Evolutionary conservation across 2,113 vertebrate genomes (phyloP), one percentile per base, ranked within the genome.

Genomic region (Cyanistes caeruleus): DNA sequence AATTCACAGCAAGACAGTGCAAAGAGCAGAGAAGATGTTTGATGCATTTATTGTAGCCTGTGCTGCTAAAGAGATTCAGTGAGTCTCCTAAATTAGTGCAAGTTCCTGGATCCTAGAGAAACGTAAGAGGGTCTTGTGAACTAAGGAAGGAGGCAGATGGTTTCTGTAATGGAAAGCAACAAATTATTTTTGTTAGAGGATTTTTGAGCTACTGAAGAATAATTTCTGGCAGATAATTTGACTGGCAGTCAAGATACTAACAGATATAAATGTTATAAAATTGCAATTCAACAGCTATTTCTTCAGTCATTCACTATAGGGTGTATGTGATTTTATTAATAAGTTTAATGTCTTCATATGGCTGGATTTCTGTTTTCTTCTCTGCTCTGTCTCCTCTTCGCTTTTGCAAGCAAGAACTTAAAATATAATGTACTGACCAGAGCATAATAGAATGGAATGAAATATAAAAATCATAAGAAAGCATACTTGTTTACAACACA

Each of bases 231-330:
- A 39, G 37, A 39, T 39, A 39, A 39, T 39, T 39, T 39, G 37
- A 78, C 83, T 89, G 53, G 79, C 70, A 94, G 91, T 69, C 90
- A 85, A 91, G 60, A 80, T 24, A 87, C 59, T 68, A 95, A 69
- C 82, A 95, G 70, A 92, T 88, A 96, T 35, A 95, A 96, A 96
- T 27, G 56, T 67, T 96, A 93, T 72, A 94, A 95, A 97, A 41
- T 69, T 94, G 73, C 92, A 97, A 94, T 95, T 95, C 96, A 95
- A 86, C 33, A 89, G 72, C 64, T 78, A 96, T 85, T 95, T 82
- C 20, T 93, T 78, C 56, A 91, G 88, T 87, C 72, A 84, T 67
- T 96, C 87, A 86, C 84, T 53, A 80, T 49, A 75, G 51, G 31
- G 94, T 95, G 53, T 63, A 87, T 35, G 35, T 64, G 85, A 91